Evolutionary conservation across 2,113 vertebrate species (phyloP), one percentile per base, ranked within the genome.

Genomic region (Rana temporaria): DNA sequence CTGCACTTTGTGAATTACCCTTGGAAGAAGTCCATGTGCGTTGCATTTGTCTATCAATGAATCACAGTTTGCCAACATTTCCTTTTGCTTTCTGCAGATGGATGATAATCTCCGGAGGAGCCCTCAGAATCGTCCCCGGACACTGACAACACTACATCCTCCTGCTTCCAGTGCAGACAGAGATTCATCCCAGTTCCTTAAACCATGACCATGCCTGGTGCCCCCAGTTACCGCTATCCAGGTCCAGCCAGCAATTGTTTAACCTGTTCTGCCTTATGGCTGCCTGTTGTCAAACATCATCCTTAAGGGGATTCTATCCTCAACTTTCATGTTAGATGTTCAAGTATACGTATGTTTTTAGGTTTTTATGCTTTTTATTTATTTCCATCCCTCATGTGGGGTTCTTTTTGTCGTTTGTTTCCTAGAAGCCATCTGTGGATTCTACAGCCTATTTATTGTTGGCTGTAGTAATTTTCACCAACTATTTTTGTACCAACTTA

Each of bases 81-180:
- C 12, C 11, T 11, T 26, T 86, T 92, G 16, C 92, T 87, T 88
- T 65, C 86, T 90, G 55, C 90, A 99, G 98, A 99, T 99, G 98
- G 97, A 99, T 77, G 94, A 98, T 88, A 99, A 97, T 85, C 96
- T 99, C 85, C 97, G 97, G 84, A 98, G 95, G 89, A 99, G 97
- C 85, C 98, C 98, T 79, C 97, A 98, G 70, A 97, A 97, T 90
- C 95, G 94, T 84, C 94, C 96, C 71, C 94, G 94, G 84, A 96
- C 94, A 85, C 87, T 95, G 55, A 90, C 91, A 18, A 93, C 92
- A 0, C 91, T 95, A 86, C 97, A 95, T 88, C 88, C 95, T 86
- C 91, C 89, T 79, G 83, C 90, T 84, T 88, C 91, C 78, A 88
- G 88, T 86, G 92, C 91, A 71, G 92, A 91, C 82, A 92, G 85